A percentile compares a stretch with the other conserved stretches of the same genome.
Conservation (phyloP, 2,888 invertebrate species). For the Agrypnus murinus region DNA sequence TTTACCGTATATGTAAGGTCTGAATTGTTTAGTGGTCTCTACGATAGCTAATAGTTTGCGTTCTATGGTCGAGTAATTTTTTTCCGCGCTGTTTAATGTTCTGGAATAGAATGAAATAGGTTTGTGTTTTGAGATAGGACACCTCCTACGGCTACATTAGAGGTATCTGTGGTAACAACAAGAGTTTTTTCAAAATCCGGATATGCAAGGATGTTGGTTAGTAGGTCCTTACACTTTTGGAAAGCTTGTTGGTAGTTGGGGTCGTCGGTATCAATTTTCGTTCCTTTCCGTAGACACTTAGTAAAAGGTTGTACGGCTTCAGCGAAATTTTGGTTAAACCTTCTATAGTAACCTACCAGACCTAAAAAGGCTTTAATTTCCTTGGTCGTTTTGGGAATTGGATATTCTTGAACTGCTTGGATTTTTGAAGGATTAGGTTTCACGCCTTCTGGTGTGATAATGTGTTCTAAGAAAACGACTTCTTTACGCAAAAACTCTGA, state of each 20-base stretch:
- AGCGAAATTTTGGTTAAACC: constrained; percentile 41
- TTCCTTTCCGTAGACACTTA: constrained; percentile 23
- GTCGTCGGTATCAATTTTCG: constrained; percentile 8
- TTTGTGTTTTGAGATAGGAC: constrained; percentile 35
- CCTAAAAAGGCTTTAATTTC: constrained; percentile 44
- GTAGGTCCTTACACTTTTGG: constrained; percentile 33
- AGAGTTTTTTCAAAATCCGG: constrained; percentile 42
- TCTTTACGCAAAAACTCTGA: constrained; percentile 43
- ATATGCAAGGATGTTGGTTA: constrained; percentile 40
- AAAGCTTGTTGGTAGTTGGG: constrained; percentile 16
- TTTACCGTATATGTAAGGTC: too few relatives aligned
- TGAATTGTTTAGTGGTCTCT: constrained; percentile 39
- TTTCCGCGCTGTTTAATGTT: too few relatives aligned
- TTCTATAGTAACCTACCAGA: too few relatives aligned
- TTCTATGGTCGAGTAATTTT: constrained; percentile 55
- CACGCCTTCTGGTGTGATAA: constrained; percentile 40
- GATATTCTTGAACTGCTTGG: constrained; percentile 36
- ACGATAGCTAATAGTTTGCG: constrained; percentile 47
- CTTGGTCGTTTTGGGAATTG: too few relatives aligned
- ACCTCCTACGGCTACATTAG: too few relatives aligned
- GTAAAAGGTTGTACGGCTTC: too few relatives aligned
- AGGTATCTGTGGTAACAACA: constrained; percentile 42
- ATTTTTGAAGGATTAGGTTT: constrained; percentile 47
- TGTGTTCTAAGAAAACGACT: too few relatives aligned
- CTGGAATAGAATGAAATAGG: constrained; percentile 54